Evolutionary conservation across 2,797 vertebrate genomes (phyloP).

Genomic region (Serranus cabrilla): DNA sequence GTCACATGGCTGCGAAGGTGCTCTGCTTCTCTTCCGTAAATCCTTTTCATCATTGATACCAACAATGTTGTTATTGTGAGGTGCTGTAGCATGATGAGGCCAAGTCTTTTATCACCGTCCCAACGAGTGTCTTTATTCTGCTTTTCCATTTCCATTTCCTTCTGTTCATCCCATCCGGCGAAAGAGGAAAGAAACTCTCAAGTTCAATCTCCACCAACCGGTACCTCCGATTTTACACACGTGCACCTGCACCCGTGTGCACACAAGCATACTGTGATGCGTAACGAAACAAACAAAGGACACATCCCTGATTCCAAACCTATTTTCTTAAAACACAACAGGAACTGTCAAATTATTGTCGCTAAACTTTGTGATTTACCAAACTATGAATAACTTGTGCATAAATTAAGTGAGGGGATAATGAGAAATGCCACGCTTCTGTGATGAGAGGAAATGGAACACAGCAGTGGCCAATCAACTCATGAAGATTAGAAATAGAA

Average conservation of each 20-base stretch:
- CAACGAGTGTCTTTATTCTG: constrained; percentile 47
- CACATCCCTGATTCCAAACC: constrained; percentile 39
- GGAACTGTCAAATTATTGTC: constrained; percentile 67
- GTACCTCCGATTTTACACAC: constrained; percentile 40
- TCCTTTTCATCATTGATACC: constrained; percentile 63
- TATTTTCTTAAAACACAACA: constrained; percentile 65
- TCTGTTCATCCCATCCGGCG: constrained; percentile 26
- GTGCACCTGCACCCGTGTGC: background rate
- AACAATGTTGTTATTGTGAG: constrained; percentile 50
- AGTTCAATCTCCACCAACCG: constrained; percentile 41
- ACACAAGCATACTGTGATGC: constrained; percentile 11
- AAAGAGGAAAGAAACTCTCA: constrained; percentile 41
- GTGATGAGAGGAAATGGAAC: constrained; percentile 75
- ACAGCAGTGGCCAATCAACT: constrained; percentile 76
- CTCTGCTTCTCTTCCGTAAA: constrained; percentile 42
- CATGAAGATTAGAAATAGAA: constrained; percentile 68
- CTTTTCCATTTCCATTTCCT: constrained; percentile 43
- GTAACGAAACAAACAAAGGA: constrained; percentile 37
- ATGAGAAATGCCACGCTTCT: constrained; percentile 75
- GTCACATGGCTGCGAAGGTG: constrained; percentile 51
- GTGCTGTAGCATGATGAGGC: constrained; percentile 30
- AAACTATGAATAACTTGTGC: constrained; percentile 76
- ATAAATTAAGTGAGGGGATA: constrained; percentile 77
- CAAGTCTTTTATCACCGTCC: constrained; percentile 53
- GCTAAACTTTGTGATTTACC: constrained; percentile 65